Evolutionary conservation across 30 jellyfish, hydroid and myxozoan species (phyloP), one percentile per base, ranked within the genome.

Genomic region (Hydractinia echinata): DNA sequence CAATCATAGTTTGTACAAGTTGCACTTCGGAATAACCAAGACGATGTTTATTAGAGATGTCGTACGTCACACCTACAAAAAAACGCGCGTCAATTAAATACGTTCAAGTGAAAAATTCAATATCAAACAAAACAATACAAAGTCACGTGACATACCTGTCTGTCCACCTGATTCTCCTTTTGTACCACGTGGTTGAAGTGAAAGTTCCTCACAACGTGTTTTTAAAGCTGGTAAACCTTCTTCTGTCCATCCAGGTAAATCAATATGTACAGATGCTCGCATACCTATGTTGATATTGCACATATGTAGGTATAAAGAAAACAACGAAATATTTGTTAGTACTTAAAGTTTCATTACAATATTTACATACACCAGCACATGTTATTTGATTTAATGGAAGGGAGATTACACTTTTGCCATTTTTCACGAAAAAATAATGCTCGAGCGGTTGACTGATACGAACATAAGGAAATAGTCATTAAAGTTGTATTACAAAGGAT

Each of bases 251-350:
- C 76, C 76, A 18, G 84, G 84, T 55, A 76, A 16, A 53, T 76
- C 76, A 53, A 76, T 76, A 53, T 76, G 84, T 15, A 76, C 84
- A 20, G 84, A 76, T 19, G 84, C 84, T 76, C 84, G 18, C 58
- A 72, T 48, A 54, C 74, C 74, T 64, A 30, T 30, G 2, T 30
- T 30, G 44, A 30, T 30, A 30, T 30, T 30, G 44, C 44, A 30
- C 44, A 30, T 30, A 30, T 0, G 44, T 30, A 30, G n/a, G n/a
- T n/a, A n/a, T n/a, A n/a, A n/a, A 30, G 44, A 30, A 30, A 30
- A 30, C 44, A 30, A 30, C 2, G 2, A 30, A 30, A 30, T 30
- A 30, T 30, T 30, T 30, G 44, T 30, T 30, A 30, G 44, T 30
- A 30, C 44, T 30, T 30, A 30, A n/a, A 2, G 44, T 30, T 30